Base-by-base conservation (phyloP, 92 coral and sea anemone genomes). In the Metridium senile region DNA sequence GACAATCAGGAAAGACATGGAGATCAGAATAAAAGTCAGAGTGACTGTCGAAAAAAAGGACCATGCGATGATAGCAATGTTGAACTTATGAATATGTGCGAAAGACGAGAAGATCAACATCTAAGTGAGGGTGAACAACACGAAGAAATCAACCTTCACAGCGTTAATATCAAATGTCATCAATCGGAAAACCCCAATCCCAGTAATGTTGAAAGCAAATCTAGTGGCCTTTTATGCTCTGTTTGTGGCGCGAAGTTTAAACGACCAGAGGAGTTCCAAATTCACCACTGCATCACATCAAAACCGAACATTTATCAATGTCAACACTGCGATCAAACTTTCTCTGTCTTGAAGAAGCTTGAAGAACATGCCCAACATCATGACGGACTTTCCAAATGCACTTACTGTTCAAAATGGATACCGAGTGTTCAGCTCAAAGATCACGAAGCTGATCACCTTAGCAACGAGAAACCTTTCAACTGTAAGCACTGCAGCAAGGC, bases 401-500 rank as follows among this genome's bases (percentile, higher is more conserved):
- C 21, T 2, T 28, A 19, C 20, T 70, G 75, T 70, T 22, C 51
- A 13, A 39, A 20, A 43, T 52, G 9, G 1, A 22, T 70, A 11
- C 35, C 75, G 1, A 45, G 28, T 45, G 39, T 11, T 11, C 11
- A 43, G 21, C 61, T 70, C 9, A 70, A 45, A 27, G 9, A 6
- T 18, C 75, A 70, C 20, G 56, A 35, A 47, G 56, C 51, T 25
- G 45, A 16, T 11, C 75, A 70, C 29, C 11, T 30, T 1, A 30
- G 39, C 20, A 70, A 29, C 3, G 31, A 2, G 17, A 61, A 29
- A 29, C 80, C 80, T 6, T 62, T 31, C 26, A 61, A 35, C 21
- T 75, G 80, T 32, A 46, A 52, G 17, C 29, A 28, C 34, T 75
- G 80, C 46, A 22, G 20, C 20, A 75, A 75, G 45, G 71, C 57